Conservation (phyloP, 2,113 vertebrate genomes). For the Podarcis muralis region DNA sequence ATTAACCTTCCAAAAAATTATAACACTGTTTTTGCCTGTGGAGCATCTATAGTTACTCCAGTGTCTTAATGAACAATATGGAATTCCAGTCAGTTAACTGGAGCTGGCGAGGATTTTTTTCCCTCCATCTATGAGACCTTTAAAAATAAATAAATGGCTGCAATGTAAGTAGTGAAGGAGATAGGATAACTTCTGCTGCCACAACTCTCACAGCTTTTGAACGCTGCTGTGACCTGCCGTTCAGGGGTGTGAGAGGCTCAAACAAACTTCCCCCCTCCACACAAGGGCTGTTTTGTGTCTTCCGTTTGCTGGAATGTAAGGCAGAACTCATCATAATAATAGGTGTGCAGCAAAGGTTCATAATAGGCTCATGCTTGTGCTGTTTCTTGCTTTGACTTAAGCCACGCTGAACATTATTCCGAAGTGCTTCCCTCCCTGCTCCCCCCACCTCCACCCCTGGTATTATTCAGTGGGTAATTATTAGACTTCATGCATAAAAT, state of each 20-base stretch:
- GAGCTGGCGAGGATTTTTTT: not conserved
- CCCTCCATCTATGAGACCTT: not conserved
- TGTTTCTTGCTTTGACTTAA: constrained; percentile 17
- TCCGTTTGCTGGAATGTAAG: constrained; percentile 53
- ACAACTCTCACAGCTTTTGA: not conserved
- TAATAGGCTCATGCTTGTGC: not conserved
- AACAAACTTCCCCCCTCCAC: constrained; percentile 16
- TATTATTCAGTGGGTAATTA: constrained; percentile 51
- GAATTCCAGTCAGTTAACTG: not conserved
- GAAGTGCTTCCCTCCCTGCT: not conserved
- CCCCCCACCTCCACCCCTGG: too few relatives aligned
- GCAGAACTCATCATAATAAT: constrained; percentile 44
- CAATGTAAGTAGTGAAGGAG: not conserved
- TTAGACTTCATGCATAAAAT: constrained; percentile 58
- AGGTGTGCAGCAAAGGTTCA: constrained; percentile 36
- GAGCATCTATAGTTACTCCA: not conserved
- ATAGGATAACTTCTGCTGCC: not conserved
- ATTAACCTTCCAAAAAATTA: too few relatives aligned
- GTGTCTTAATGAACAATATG: not conserved
- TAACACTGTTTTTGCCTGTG: not conserved
- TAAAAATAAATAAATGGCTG: not conserved
- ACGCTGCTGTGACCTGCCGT: not conserved
- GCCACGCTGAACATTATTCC: constrained; percentile 33
- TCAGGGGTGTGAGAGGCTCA: constrained; percentile 6
- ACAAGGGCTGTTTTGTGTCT: constrained; percentile 31